Percentiles rank a stretch among this genome's conserved stretches.
These are phyloP conservation scores for Aphelinus atriplicis DNA, from an alignment of 1,140 invertebrate species.

Conservation along the genomic window DNA sequence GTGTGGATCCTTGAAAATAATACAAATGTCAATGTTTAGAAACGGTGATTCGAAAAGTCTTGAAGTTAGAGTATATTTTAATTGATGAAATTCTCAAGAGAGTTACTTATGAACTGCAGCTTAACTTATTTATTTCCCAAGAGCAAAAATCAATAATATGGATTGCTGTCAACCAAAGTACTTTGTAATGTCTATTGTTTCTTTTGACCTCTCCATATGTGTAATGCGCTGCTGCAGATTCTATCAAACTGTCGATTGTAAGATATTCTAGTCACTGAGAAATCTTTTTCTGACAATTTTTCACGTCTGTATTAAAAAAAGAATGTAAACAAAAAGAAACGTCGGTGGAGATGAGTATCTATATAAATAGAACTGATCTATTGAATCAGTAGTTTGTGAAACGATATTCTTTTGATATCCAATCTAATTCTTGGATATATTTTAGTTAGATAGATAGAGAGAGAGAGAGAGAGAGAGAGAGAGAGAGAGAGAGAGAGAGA, in stretches of 20 bases:
- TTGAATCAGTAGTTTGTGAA: too few species aligned
- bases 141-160: conserved; percentile 41
- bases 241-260: conserved; percentile 58
- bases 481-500: too few species aligned
- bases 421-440: too few species aligned
- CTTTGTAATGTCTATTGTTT: conserved; percentile 45
- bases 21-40: too few species aligned
- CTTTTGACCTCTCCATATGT: conserved; percentile 41
- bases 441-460: too few species aligned
- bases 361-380: too few species aligned
- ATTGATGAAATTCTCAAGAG: conserved; percentile 38
- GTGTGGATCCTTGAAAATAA: too few species aligned
- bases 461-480: too few species aligned
- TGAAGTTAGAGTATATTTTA: too few species aligned
- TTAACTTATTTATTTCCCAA: conserved; percentile 35
- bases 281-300: conserved; percentile 52
- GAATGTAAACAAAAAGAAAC: conserved; percentile 24
- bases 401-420: too few species aligned
- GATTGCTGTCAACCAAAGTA: conserved; percentile 60
- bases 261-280: conserved; percentile 62
- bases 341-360: conserved; percentile 18
- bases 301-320: conserved; percentile 30
- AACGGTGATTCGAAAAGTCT: too few species aligned
- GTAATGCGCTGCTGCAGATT: conserved; percentile 48
- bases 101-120: conserved; percentile 38